Conservation (phyloP, 2,888 invertebrate genomes). For the Metacarcinus magister region DNA sequence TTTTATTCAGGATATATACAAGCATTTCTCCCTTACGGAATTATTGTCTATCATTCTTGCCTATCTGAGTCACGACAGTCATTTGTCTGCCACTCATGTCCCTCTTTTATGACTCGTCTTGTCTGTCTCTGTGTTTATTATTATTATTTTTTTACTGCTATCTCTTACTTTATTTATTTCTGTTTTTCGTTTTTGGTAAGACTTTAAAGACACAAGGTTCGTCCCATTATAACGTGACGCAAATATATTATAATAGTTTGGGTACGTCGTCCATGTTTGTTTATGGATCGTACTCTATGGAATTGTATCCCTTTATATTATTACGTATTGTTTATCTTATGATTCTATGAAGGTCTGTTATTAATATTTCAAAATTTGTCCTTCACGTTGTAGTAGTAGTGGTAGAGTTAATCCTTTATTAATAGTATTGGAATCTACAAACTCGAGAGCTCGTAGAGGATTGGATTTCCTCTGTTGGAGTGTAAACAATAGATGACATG, state of each 20-base stretch:
- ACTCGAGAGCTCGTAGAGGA: not conserved
- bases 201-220: too few species aligned
- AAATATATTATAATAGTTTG: not conserved
- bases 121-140: not conserved
- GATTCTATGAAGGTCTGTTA: not conserved
- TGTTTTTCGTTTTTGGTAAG: not conserved
- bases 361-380: not conserved
- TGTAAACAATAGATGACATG: slow-evolving; percentile 42
- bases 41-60: not conserved
- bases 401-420: not conserved
- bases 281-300: not conserved
- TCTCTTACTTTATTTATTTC: not conserved
- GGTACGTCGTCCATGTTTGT: slow-evolving; percentile 15
- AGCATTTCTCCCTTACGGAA: not conserved
- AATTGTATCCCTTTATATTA: too few species aligned
- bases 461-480: slow-evolving; percentile 28
- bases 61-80: not conserved
- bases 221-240: not conserved
- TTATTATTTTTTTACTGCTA: not conserved
- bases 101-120: not conserved
- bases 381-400: not conserved
- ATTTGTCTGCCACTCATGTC: slow-evolving; percentile 37
- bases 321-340: not conserved
- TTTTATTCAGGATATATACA: not conserved
- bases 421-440: not conserved